Evolutionary conservation across 2,797 vertebrate species (phyloP).

Genomic region (Euthynnus affinis): DNA sequence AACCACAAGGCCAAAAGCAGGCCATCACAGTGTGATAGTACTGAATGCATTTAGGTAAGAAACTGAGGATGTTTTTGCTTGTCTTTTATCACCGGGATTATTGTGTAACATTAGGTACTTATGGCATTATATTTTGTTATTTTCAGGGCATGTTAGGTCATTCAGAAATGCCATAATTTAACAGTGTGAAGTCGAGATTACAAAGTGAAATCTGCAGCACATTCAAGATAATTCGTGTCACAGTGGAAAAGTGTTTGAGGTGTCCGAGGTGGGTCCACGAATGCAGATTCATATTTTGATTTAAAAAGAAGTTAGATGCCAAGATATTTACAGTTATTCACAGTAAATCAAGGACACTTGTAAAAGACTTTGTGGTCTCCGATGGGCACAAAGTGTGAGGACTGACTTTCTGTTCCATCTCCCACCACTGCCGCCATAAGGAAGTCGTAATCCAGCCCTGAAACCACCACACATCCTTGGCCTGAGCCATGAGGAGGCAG

Average conservation of each 20-base stretch:
- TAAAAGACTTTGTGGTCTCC: constrained; percentile 36
- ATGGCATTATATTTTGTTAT: not conserved
- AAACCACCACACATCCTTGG: constrained; percentile 58
- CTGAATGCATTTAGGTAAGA: no score
- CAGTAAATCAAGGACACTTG: constrained; percentile 38
- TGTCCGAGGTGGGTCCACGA: constrained; percentile 6
- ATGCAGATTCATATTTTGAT: constrained; percentile 25
- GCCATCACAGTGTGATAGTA: no score
- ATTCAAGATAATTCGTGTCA: constrained; percentile 8
- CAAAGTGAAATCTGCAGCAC: constrained; percentile 21
- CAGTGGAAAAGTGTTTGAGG: not conserved
- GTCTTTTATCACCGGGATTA: not conserved
- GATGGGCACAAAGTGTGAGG: constrained; percentile 25
- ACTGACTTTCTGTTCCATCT: constrained; percentile 48
- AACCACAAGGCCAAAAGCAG: no score
- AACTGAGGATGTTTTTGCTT: not conserved
- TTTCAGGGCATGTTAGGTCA: not conserved
- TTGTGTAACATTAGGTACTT: not conserved
- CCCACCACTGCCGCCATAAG: constrained; percentile 35
- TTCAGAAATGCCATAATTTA: not conserved
- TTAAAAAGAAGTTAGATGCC: constrained; percentile 8
- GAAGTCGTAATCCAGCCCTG: constrained; percentile 51
- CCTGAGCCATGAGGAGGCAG: constrained; percentile 59
- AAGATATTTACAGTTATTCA: constrained; percentile 9
- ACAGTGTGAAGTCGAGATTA: not conserved